Conservation (phyloP, 2,888 invertebrate species). For the Herminia tarsipennalis region DNA sequence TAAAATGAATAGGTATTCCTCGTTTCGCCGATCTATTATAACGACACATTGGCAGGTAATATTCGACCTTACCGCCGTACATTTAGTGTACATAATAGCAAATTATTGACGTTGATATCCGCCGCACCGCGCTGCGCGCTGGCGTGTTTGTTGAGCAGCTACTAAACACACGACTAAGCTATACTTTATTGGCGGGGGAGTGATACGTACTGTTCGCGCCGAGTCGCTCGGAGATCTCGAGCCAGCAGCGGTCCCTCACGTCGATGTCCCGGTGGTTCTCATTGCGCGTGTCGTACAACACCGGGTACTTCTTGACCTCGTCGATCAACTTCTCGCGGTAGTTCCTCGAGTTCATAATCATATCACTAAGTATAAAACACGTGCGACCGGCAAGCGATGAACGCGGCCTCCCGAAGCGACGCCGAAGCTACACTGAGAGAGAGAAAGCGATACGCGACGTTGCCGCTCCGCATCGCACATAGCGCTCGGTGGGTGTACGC, state of each 20-base stretch:
- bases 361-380: background rate
- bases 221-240: slow-evolving; percentile 71
- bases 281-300: slow-evolving; percentile 76
- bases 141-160: background rate
- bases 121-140: too few relatives aligned
- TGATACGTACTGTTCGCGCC: slow-evolving; percentile 66
- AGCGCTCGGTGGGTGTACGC: slow-evolving; percentile 61
- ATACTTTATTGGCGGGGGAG: slow-evolving; percentile 1
- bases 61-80: too few relatives aligned
- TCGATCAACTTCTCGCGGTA: slow-evolving; percentile 74
- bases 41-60: too few relatives aligned
- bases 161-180: background rate
- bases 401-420: slow-evolving; percentile 61
- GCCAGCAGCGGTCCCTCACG: slow-evolving; percentile 76
- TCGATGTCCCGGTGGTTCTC: slow-evolving; percentile 77
- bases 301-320: slow-evolving; percentile 76
- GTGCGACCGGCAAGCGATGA: slow-evolving; percentile 17
- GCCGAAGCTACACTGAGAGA: slow-evolving; percentile 74
- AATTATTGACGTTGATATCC: too few relatives aligned
- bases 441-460: slow-evolving; percentile 63
- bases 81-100: too few relatives aligned
- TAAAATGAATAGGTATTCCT: too few relatives aligned
- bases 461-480: slow-evolving; percentile 68
- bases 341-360: slow-evolving; percentile 51
- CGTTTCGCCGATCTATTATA: too few relatives aligned